phyloP scores from a whole-genome alignment of 2,797 vertebrate species.

The Novumbra hubbsi region DNA sequence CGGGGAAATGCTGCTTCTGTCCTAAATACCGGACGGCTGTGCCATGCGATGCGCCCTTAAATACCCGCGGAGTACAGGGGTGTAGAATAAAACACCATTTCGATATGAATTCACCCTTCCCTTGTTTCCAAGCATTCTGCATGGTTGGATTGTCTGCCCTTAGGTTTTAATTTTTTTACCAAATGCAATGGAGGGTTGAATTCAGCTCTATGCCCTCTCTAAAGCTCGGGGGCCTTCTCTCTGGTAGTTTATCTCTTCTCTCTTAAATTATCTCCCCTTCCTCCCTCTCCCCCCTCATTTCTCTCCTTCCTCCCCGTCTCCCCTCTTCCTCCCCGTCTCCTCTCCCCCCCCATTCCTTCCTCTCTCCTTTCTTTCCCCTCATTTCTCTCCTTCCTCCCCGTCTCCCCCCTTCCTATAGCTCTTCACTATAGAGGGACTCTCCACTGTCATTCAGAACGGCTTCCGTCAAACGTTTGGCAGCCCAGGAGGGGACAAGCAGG shows the following conservation, averaged over 20 bases:
- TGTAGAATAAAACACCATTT: neutral
- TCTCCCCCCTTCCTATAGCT: slow-evolving; percentile 78
- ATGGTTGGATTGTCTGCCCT: neutral
- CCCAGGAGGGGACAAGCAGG: slow-evolving; percentile 96
- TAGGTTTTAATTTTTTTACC: neutral
- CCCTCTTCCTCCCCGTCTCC: slow-evolving; percentile 56
- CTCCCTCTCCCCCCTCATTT: slow-evolving; percentile 46
- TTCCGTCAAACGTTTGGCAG: slow-evolving; percentile 95
- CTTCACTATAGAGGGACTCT: slow-evolving; percentile 98
- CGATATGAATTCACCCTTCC: neutral
- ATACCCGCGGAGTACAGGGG: neutral
- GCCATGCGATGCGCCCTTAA: neutral
- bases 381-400: slow-evolving; percentile 27
- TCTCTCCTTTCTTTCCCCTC: slow-evolving; percentile 33
- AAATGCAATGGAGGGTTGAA: neutral
- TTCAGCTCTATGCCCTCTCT: neutral
- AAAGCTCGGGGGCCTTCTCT: neutral
- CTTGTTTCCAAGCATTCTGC: neutral
- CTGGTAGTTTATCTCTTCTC: neutral
- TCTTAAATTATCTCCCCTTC: neutral
- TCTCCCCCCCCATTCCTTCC: slow-evolving; percentile 46
- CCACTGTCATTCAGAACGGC: slow-evolving; percentile 97
- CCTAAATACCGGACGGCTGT: no score
- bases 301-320: slow-evolving; percentile 82
- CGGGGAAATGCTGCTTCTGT: no score